phyloP scores from a whole-genome alignment of 37 sponge, comb jelly and placozoan genomes.

The Mnemiopsis leidyi region DNA sequence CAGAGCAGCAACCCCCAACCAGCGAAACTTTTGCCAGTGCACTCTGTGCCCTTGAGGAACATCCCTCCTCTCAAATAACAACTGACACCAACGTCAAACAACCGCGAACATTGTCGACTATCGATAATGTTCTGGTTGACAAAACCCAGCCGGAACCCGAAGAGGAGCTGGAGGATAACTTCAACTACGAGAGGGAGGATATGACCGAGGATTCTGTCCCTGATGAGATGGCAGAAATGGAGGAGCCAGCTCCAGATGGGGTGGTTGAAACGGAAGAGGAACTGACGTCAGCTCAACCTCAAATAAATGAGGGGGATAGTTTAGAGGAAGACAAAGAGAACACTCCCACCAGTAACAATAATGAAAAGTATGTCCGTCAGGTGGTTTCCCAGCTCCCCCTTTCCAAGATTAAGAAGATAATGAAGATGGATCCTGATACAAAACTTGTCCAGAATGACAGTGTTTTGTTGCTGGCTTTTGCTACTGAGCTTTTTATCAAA shows the following conservation, averaged over 20 bases:
- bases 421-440: constrained; percentile 56
- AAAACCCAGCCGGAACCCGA: constrained; percentile 8
- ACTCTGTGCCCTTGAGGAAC: neutral
- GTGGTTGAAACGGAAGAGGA: neutral
- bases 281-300: neutral
- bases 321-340: constrained; percentile 10
- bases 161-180: constrained; percentile 3
- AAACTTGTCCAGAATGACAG: constrained; percentile 29
- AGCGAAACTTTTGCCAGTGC: neutral
- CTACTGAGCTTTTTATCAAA: constrained; percentile 49
- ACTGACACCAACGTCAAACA: neutral
- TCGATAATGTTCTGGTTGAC: neutral
- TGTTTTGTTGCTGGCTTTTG: constrained; percentile 1
- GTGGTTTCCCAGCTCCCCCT: constrained; percentile 39
- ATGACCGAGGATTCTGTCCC: neutral
- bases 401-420: constrained; percentile 37
- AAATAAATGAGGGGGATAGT: neutral
- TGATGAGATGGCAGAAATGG: neutral
- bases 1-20: neutral
- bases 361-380: neutral
- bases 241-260: neutral
- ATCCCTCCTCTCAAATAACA: neutral
- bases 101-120: neutral
- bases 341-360: neutral
- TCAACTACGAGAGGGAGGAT: neutral